Percentiles rank a stretch among this genome's conserved stretches.
Evolutionary conservation across 1,140 invertebrate genomes (phyloP).

Genomic region (Sinonovacula constricta): DNA sequence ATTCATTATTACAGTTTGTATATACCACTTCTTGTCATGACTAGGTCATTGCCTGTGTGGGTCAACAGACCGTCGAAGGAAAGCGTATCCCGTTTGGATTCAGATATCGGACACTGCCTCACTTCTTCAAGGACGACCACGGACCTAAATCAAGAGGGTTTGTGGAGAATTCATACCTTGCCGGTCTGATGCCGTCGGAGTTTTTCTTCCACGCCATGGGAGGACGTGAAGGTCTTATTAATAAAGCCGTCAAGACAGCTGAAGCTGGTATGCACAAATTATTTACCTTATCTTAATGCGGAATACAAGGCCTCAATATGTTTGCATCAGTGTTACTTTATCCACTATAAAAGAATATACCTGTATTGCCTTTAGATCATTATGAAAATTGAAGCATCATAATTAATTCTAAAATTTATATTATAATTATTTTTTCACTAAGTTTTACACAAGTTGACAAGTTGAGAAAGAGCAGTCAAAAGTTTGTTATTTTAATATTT

Average conservation of each 20-base stretch:
- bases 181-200: conserved; percentile 98
- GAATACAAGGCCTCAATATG: no score
- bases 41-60: conserved; percentile 99
- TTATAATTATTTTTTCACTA: no score
- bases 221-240: conserved; percentile 99
- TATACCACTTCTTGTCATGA: not conserved
- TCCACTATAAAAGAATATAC: no score
- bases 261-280: conserved; percentile 92
- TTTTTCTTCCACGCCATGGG: conserved; percentile 99
- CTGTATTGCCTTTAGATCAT: no score
- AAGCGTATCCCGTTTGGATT: conserved; percentile 99
- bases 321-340: no score
- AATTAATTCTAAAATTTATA: no score
- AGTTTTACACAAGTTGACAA: no score
- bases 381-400: no score
- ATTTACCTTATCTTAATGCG: no score
- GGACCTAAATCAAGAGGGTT: conserved; percentile 98
- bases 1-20: no score
- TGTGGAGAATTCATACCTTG: conserved; percentile 99
- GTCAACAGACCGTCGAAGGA: conserved; percentile 99
- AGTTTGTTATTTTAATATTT: no score
- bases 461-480: no score
- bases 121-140: conserved; percentile 99
- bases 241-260: conserved; percentile 99
- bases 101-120: conserved; percentile 97